Conservation (phyloP, 2,113 vertebrate genomes). For the Hypocryptadius cinnamomeus region DNA sequence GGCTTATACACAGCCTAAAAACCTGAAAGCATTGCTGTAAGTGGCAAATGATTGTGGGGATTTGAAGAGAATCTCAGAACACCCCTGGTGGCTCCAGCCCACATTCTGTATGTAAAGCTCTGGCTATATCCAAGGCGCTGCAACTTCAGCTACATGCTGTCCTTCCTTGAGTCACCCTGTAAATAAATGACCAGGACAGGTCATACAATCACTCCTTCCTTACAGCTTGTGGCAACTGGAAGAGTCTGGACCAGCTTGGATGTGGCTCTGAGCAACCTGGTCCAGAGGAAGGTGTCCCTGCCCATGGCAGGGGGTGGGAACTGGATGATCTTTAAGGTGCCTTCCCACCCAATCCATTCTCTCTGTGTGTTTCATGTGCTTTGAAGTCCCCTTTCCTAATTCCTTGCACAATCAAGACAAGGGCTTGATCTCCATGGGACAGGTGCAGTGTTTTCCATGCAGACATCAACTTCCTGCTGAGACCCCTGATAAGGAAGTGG, state of each 20-base stretch:
- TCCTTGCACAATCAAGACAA: not conserved
- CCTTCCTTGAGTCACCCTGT: not conserved
- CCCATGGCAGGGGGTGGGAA: not conserved
- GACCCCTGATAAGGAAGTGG: not conserved
- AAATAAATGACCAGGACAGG: not conserved
- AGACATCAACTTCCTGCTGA: not conserved
- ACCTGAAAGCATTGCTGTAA: not conserved
- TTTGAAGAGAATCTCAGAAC: not conserved
- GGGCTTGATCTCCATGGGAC: not conserved
- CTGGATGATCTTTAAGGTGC: not conserved
- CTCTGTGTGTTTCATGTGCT: not conserved
- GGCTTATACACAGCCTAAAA: not conserved
- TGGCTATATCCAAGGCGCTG: not conserved
- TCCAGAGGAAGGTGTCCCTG: not conserved
- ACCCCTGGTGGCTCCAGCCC: not conserved
- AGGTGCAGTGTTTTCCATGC: not conserved
- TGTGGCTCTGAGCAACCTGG: not conserved
- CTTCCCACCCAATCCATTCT: not conserved
- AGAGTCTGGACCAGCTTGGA: not conserved
- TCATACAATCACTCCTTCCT: not conserved
- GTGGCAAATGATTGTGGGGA: rapidly evolving
- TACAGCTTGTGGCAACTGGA: not conserved
- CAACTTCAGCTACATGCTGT: not conserved
- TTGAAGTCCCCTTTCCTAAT: not conserved
- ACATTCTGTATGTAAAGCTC: not conserved